Base-by-base conservation (phyloP, 1,140 invertebrate species). In the Musca vetustissima region DNA sequence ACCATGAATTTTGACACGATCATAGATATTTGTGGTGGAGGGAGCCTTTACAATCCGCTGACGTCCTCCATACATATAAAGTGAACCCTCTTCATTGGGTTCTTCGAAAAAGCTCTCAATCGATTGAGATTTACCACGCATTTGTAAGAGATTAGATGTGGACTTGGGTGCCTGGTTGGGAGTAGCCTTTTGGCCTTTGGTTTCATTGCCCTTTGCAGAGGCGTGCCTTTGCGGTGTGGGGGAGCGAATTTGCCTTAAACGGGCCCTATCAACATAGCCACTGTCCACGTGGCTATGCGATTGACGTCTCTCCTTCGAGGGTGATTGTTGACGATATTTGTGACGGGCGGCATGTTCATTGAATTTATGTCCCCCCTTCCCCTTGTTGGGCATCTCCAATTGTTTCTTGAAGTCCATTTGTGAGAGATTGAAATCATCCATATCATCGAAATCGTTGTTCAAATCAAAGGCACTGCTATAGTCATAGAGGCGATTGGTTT, bases 31-130 rank as follows among this genome's bases (percentile, higher is more conserved):
- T 19, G 70, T 66, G n/a, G 74, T 65, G 25, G 76, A 67, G 7
- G 76, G 78, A 61, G 75, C 68, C 48, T 80, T 80, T 55, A 72
- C 70, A 36, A 80, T 79, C 28, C 78, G 75, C 32, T 75, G 72
- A 4, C 78, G 73, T 52, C 78, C 78, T n/a, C 78, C 78, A 65
- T 80, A 80, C 76, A 80, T 77, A 32, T 80, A 80, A 14, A 80
- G 74, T 1, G 78, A 76, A 32, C 78, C 78, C 72, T 80, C 78
- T 53, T 80, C 78, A 67, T 75, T 79, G 15, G 78, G 78, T 68
- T 78, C 75, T 71, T 80, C 78, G 64, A 80, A 80, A 53, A 80
- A 80, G 65, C 78, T 80, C 65, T 80, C 78, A 8, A 74, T 80
- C 19, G 76, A 79, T 55, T 78, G 76, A 11, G 78, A 80, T 73